A percentile compares a stretch with the other conserved stretches of the same genome.
phyloP scores from a whole-genome alignment of 2,888 invertebrate genomes.

The Alsophila aescularia region DNA sequence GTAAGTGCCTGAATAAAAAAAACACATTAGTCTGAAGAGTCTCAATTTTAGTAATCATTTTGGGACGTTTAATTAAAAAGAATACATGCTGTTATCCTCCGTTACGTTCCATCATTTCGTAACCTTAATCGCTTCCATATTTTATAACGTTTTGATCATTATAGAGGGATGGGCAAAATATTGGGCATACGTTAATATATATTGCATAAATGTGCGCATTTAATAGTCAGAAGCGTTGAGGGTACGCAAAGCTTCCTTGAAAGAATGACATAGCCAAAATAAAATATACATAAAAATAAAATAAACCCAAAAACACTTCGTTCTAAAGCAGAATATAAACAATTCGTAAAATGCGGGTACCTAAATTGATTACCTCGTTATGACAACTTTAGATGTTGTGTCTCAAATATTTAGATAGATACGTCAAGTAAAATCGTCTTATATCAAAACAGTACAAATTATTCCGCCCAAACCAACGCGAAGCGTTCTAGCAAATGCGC shows the following conservation, averaged over 20 bases:
- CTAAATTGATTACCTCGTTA: too few species aligned
- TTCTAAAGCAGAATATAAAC: too few species aligned
- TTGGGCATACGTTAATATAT: not conserved
- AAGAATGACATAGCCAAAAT: too few species aligned
- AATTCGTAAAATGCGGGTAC: too few species aligned
- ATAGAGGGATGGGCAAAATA: slow-evolving; percentile 2
- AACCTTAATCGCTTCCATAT: slow-evolving; percentile 21
- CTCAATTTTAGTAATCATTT: slow-evolving; percentile 7
- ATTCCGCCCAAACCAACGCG: not conserved
- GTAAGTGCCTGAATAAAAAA: not conserved
- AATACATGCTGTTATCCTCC: slow-evolving; percentile 2
- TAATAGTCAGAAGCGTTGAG: not conserved
- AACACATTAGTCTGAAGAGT: not conserved
- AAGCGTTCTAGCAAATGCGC: not conserved
- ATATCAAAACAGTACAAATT: not conserved
- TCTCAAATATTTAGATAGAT: too few species aligned
- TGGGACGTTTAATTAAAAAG: slow-evolving; percentile 10
- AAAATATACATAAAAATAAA: too few species aligned
- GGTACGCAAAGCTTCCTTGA: not conserved
- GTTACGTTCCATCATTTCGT: slow-evolving; percentile 10
- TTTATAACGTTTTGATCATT: not conserved
- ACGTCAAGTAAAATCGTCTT: too few species aligned
- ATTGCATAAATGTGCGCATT: not conserved
- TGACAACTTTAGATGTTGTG: too few species aligned
- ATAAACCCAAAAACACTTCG: too few species aligned